These are phyloP conservation scores for Ichneumoninae sp. DNA, from an alignment of 2,888 invertebrate genomes.

Conservation along the genomic window DNA sequence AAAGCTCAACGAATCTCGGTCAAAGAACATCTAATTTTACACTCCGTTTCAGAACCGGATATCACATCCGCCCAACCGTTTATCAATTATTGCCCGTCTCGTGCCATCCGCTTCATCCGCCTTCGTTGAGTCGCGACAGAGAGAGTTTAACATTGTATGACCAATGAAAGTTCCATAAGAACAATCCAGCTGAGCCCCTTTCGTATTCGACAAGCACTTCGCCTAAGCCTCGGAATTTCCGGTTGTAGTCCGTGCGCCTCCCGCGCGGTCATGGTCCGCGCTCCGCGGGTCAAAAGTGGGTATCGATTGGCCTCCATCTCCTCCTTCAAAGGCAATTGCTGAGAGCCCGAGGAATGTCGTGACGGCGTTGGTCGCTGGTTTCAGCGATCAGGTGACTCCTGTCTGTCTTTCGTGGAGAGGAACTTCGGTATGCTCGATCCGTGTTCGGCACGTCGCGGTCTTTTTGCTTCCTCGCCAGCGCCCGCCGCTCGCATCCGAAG, in stretches of 20 bases:
- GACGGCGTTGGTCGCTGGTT: conserved; percentile 20
- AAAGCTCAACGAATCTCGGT: not conserved
- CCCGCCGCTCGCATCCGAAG: conserved; percentile 12
- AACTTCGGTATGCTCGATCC: conserved; percentile 52
- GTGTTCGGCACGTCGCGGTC: conserved; percentile 32
- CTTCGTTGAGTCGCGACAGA: not conserved
- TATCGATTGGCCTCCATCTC: conserved; percentile 55
- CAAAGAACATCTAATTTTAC: not conserved
- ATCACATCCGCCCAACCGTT: not conserved
- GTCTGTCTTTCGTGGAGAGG: conserved; percentile 23
- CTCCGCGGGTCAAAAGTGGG: conserved; percentile 17
- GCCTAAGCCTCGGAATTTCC: conserved; percentile 1
- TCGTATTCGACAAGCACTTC: not conserved
- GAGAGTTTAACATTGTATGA: not conserved
- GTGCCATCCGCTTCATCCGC: not conserved
- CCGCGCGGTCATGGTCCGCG: not conserved
- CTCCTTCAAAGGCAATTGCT: conserved; percentile 30
- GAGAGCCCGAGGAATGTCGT: conserved; percentile 44
- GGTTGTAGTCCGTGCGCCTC: not conserved
- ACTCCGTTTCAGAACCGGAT: not conserved
- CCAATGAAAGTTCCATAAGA: not conserved
- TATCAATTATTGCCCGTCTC: not conserved
- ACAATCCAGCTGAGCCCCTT: not conserved
- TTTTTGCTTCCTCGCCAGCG: conserved; percentile 36
- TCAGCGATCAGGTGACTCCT: conserved; percentile 49